Percentiles rank a stretch among this genome's conserved stretches.
Conservation (phyloP, 2,888 invertebrate species). For the Xestia rhomboidea region DNA sequence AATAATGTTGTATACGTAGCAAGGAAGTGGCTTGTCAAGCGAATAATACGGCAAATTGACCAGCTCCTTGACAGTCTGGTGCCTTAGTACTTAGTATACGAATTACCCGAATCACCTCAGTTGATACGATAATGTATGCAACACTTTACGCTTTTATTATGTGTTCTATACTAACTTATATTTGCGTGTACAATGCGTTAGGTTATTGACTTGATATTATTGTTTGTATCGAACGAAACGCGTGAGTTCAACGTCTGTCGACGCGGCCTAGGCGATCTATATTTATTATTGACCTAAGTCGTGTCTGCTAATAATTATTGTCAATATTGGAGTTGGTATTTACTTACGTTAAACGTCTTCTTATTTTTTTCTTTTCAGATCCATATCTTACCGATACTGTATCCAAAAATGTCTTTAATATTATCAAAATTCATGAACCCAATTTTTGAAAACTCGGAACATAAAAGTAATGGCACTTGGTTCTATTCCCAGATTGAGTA, state of each 20-base stretch:
- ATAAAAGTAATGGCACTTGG: not conserved
- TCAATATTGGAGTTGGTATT: not conserved
- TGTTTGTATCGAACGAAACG: conserved; percentile 45
- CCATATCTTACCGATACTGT: not conserved
- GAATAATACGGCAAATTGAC: conserved; percentile 80
- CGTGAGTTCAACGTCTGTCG: conserved; percentile 11
- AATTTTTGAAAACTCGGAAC: not conserved
- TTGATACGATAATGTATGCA: conserved; percentile 63
- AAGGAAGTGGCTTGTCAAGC: conserved; percentile 82
- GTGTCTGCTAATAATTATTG: not conserved
- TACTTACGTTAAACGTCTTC: not conserved
- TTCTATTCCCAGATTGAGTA: not conserved
- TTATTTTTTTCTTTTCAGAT: not conserved
- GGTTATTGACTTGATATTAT: conserved; percentile 54
- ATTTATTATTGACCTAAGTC: conserved; percentile 36
- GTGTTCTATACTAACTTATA: conserved; percentile 19
- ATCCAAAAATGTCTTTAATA: not conserved
- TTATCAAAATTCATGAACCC: not conserved
- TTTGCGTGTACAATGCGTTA: not conserved
- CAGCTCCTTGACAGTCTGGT: conserved; percentile 63
- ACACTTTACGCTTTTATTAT: conserved; percentile 45
- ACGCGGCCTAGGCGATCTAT: conserved; percentile 30
- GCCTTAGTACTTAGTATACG: conserved; percentile 44
- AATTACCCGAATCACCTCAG: conserved; percentile 68
- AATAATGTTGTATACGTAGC: conserved; percentile 55